Conservation (phyloP, 2,888 invertebrate species). For the Bhutanitis thaidina region DNA sequence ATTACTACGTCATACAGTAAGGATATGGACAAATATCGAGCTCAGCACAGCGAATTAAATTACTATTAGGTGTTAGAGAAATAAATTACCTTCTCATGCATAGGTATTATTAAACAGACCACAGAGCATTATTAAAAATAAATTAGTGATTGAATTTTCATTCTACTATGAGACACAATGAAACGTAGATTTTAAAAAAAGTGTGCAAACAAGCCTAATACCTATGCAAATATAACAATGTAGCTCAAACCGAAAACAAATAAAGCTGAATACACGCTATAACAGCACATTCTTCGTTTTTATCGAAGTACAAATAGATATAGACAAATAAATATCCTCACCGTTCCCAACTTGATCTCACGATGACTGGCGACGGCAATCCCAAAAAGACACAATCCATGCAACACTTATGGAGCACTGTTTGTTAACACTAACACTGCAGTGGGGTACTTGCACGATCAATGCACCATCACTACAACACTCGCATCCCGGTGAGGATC, state of each 20-base stretch:
- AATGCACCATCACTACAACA: conserved; percentile 74
- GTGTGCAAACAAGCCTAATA: conserved; percentile 19
- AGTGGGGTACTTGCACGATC: conserved; percentile 57
- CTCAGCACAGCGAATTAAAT: no score
- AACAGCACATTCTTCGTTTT: conserved; percentile 15
- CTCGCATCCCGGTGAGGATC: conserved; percentile 57
- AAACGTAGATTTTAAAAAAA: no score
- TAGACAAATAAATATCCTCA: conserved; percentile 37
- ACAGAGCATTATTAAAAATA: no score
- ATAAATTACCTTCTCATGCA: no score
- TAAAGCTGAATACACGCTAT: conserved; percentile 18
- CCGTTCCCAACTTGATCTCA: conserved; percentile 74
- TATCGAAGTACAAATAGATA: conserved; percentile 20
- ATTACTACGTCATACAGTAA: no score
- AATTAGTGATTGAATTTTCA: no score
- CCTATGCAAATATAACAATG: conserved; percentile 24
- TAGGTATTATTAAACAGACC: no score
- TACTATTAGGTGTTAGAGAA: no score
- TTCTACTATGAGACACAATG: no score
- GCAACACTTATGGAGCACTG: conserved; percentile 69
- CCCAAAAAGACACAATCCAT: conserved; percentile 75
- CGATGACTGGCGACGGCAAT: conserved; percentile 74
- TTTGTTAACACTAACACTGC: conserved; percentile 65
- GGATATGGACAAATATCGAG: no score
- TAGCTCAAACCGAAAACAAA: conserved; percentile 24